Conservation (phyloP, 2,797 vertebrate species). For the Micropoecilia bifurca region DNA sequence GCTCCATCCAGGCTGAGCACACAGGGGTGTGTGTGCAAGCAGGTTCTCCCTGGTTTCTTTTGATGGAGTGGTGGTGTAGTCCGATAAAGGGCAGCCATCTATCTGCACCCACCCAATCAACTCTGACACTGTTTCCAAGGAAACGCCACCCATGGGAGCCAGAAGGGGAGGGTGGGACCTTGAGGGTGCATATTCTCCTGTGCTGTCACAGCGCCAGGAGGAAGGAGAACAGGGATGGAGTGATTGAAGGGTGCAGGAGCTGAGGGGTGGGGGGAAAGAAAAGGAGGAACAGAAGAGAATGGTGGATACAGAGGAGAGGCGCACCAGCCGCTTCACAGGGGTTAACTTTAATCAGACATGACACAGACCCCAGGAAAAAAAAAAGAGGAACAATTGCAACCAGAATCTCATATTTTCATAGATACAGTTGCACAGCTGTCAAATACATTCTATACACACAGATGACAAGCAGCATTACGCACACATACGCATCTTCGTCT, state of each 20-base stretch:
- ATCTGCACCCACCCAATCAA: constrained; percentile 85
- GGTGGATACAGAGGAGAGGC: constrained; percentile 50
- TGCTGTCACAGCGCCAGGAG: constrained; percentile 75
- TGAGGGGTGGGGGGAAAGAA: constrained; percentile 27
- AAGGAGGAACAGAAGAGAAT: constrained; percentile 25
- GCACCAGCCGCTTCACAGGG: constrained; percentile 72
- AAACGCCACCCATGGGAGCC: constrained; percentile 82
- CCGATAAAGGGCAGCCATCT: constrained; percentile 85
- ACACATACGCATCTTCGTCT: not conserved
- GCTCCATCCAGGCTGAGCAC: constrained; percentile 67
- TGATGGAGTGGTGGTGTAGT: constrained; percentile 82
- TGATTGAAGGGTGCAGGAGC: constrained; percentile 64
- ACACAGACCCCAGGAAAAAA: constrained; percentile 73
- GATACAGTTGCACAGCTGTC: constrained; percentile 50
- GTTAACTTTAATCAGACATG: constrained; percentile 83
- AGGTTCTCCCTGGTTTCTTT: constrained; percentile 69
- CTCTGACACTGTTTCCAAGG: constrained; percentile 87
- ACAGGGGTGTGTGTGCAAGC: constrained; percentile 63
- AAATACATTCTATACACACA: constrained; percentile 45
- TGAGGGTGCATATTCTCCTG: constrained; percentile 81
- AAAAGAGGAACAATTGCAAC: constrained; percentile 65
- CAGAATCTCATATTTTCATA: constrained; percentile 56
- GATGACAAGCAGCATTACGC: constrained; percentile 35
- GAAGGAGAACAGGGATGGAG: constrained; percentile 71
- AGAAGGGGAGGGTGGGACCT: constrained; percentile 75